These are phyloP conservation scores for Moxostoma hubbsi DNA, from an alignment of 2,797 vertebrate species.

Conservation along the genomic window DNA sequence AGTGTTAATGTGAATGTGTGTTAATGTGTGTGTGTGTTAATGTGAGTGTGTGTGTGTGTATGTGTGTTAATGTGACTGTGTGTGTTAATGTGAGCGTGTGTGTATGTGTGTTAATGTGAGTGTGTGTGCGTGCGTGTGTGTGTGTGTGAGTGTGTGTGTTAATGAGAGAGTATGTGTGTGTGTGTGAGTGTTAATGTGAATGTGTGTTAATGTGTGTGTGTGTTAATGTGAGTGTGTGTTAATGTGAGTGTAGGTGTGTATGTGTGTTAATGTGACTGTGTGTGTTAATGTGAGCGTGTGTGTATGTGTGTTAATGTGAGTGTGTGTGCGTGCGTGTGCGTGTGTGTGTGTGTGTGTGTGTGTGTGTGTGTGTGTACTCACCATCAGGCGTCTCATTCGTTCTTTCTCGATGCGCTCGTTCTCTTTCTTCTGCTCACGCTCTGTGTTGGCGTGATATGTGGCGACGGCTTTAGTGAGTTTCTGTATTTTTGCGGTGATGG, in stretches of 20 bases:
- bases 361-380: conserved; percentile 48
- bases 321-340: not conserved
- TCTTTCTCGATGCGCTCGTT: conserved; percentile 90
- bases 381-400: conserved; percentile 87
- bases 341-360: not conserved
- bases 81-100: too few species aligned
- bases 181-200: too few species aligned
- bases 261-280: not conserved
- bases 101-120: not conserved
- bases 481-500: conserved; percentile 84
- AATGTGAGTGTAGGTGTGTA: too few species aligned
- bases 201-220: too few species aligned
- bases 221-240: too few species aligned
- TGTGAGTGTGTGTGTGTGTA: too few species aligned
- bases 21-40: too few species aligned
- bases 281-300: not conserved
- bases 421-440: conserved; percentile 90
- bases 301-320: not conserved
- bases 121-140: too few species aligned
- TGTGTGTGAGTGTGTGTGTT: too few species aligned
- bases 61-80: too few species aligned
- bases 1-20: too few species aligned
- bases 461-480: conserved; percentile 88
- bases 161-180: too few species aligned
- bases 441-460: conserved; percentile 88